Conservation (phyloP, 2,113 vertebrate genomes). For the Platycercus adscitus region DNA sequence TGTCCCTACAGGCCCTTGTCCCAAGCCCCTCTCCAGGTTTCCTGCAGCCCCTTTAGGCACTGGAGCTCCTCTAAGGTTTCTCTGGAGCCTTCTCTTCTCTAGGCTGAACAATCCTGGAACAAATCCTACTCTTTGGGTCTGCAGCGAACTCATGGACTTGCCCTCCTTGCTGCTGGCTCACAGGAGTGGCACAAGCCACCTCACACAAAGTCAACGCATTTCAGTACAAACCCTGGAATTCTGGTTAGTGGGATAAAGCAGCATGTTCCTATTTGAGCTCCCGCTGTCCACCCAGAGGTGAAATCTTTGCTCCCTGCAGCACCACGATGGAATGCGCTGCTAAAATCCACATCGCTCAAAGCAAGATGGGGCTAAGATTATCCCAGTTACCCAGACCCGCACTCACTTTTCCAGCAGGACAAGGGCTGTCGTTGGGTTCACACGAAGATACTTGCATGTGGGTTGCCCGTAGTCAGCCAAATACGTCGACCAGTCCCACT, state of each 20-base stretch:
- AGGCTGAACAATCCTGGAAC: neutral
- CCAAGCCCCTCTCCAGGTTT: neutral
- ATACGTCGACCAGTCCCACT: conserved; percentile 98
- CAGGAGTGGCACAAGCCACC: neutral
- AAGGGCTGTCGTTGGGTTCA: conserved; percentile 91
- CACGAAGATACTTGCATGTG: conserved; percentile 92
- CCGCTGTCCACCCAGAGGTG: neutral
- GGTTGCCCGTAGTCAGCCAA: conserved; percentile 93
- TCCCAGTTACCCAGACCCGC: rapidly evolving
- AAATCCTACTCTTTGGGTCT: neutral
- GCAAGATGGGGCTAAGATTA: rapidly evolving
- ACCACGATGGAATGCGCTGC: rapidly evolving
- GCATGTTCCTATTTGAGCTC: neutral
- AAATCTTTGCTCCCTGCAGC: neutral
- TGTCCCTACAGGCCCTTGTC: neutral
- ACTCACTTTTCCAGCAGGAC: conserved; percentile 95
- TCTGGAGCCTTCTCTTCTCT: neutral
- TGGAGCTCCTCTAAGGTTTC: neutral
- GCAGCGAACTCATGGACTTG: neutral
- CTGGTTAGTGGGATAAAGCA: rapidly evolving
- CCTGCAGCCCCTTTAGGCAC: neutral
- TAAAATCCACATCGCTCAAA: neutral
- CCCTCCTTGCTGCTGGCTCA: neutral
- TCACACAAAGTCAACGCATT: neutral
- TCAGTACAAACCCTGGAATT: neutral